Percentiles rank a stretch among this genome's conserved stretches.
These are phyloP conservation scores for Trissolcus japonicus DNA, from an alignment of 2,888 invertebrate species.

Conservation along the genomic window DNA sequence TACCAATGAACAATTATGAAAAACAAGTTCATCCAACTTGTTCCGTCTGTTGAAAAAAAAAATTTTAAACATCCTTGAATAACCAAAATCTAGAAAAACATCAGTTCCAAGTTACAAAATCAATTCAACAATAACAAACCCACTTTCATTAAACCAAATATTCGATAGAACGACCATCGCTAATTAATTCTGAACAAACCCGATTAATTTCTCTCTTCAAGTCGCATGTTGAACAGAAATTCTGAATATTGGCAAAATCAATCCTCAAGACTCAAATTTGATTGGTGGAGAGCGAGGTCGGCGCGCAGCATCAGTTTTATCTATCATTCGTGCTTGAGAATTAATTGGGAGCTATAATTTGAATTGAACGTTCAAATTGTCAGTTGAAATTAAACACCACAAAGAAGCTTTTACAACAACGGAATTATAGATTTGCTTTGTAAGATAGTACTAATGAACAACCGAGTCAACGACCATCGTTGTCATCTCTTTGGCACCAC, in stretches of 20 bases:
- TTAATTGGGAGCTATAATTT: slow-evolving; percentile 29
- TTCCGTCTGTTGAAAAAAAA: too few relatives aligned
- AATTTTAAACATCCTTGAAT: too few relatives aligned
- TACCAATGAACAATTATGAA: too few relatives aligned
- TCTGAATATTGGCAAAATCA: background rate
- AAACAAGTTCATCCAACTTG: too few relatives aligned
- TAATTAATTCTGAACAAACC: slow-evolving; percentile 14
- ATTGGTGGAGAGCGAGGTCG: background rate
- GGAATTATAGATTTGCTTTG: slow-evolving; percentile 19
- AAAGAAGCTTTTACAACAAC: too few relatives aligned
- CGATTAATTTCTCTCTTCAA: background rate
- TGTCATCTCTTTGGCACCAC: slow-evolving; percentile 36
- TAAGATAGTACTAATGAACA: slow-evolving; percentile 27
- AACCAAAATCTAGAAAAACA: too few relatives aligned
- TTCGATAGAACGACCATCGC: background rate
- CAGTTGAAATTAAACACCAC: slow-evolving; percentile 24
- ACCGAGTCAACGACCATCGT: slow-evolving; percentile 24
- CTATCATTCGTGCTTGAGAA: slow-evolving; percentile 1
- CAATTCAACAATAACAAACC: too few relatives aligned
- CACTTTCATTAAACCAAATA: too few relatives aligned
- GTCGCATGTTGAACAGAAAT: background rate
- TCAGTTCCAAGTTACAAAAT: too few relatives aligned
- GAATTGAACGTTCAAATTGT: background rate
- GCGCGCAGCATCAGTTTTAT: slow-evolving; percentile 9
- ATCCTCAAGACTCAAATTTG: slow-evolving; percentile 3